Evolutionary conservation across 2,888 invertebrate species (phyloP), one percentile per base, ranked within the genome.

Genomic region (Dione vanillae): DNA sequence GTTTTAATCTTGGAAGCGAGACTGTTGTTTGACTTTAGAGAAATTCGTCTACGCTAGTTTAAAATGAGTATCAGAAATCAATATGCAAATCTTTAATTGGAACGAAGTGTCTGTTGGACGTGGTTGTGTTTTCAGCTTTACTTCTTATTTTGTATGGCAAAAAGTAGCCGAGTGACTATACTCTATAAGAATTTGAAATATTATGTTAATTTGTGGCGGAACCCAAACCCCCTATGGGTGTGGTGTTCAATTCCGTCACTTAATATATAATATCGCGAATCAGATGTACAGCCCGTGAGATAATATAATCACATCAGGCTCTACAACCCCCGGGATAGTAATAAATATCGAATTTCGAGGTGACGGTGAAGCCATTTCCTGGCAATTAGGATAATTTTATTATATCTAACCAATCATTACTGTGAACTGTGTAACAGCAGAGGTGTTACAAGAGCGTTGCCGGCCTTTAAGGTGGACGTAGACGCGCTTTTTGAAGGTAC

Each of bases 1-100:
- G 62, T 64, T 64, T 64, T 64, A 64, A 64, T 64, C 49, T 64
- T 37, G 54, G 37, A 19, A 49, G 37, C 27, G 35, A 59, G 49
- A 12, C 16, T 37, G n/a, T 64, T 64, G 62, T 64, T 64, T 27
- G 49, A 52, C 35, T 43, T 54, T n/a, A 20, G 20, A 27, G 43
- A 43, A 43, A 59, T 59, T 59, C 41, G 20, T 20, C 43, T 59
- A 43, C 59, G 59, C 20, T 59, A 43, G 59, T 43, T 59, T 43
- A 27, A 43, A 59, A 59, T 59, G 59, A 59, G 43, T 27, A 59
- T 43, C 59, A 43, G 20, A 59, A 59, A 59, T 59, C 59, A n/a
- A 59, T 59, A 59, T 12, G 27, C 16, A 14, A n/a, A 10, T 52
- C 16, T 19, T 7, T 19, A 43, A 8, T 43, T 1, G 43, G 14